Evolutionary conservation across 2,113 vertebrate genomes (phyloP).

Genomic region (Archocentrus centrarchus): DNA sequence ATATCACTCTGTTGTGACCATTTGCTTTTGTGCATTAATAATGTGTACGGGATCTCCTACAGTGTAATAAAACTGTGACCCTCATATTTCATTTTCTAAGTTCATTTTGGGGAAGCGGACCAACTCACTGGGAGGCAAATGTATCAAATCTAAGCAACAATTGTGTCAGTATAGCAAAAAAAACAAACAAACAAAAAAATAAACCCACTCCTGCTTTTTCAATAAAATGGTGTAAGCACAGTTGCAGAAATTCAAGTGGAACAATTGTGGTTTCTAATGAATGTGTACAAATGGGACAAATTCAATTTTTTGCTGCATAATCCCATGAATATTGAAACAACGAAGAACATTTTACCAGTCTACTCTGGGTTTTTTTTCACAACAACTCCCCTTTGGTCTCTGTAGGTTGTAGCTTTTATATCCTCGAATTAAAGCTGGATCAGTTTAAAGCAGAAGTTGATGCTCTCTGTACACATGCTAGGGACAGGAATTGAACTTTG

Average conservation of each 20-base stretch:
- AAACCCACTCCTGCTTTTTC: too few relatives aligned
- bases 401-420: neutral
- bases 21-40: neutral
- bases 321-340: neutral
- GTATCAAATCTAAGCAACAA: neutral
- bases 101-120: neutral
- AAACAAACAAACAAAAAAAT: too few relatives aligned
- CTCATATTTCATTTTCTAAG: neutral
- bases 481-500: neutral
- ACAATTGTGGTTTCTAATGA: neutral
- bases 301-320: neutral
- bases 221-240: fast-evolving
- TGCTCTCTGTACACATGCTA: fast-evolving
- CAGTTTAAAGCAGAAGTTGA: neutral
- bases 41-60: neutral
- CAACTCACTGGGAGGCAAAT: neutral
- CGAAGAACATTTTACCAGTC: neutral
- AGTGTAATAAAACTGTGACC: neutral
- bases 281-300: neutral
- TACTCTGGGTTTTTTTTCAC: neutral
- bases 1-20: neutral
- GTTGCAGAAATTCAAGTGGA: neutral
- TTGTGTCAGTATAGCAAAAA: neutral
- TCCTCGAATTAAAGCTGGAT: neutral
- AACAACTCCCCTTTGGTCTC: neutral